These are phyloP conservation scores for Meloidogyne chitwoodi DNA, from an alignment of 1,140 invertebrate species.

Conservation along the genomic window DNA sequence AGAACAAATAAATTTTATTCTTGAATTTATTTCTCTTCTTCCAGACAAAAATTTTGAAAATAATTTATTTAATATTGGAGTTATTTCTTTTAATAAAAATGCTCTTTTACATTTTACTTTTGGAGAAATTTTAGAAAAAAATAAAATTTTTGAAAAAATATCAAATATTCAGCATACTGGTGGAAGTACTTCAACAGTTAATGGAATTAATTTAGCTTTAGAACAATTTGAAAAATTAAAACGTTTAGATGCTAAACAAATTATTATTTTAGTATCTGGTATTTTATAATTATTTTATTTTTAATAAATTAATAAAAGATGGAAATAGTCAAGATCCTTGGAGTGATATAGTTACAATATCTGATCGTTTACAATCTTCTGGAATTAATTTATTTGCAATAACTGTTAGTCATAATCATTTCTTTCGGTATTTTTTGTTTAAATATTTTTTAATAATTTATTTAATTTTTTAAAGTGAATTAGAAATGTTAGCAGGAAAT, in stretches of 20 bases:
- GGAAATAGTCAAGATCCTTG: conserved; percentile 43
- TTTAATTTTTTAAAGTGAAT: conserved; percentile 38
- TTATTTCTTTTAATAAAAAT: conserved; percentile 41
- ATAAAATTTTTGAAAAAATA: conserved; percentile 38
- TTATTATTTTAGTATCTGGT: conserved; percentile 48
- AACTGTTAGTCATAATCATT: conserved; percentile 46
- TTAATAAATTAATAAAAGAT: not conserved
- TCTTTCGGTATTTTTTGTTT: conserved; percentile 34
- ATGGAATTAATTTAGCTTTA: conserved; percentile 41
- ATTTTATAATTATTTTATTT: conserved; percentile 22
- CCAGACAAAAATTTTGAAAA: conserved; percentile 51
- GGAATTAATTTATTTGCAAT: conserved; percentile 42
- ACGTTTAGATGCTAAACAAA: conserved; percentile 34
- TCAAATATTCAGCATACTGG: conserved; percentile 45
- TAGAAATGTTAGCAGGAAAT: conserved; percentile 53
- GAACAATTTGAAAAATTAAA: conserved; percentile 29
- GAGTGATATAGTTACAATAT: conserved; percentile 40
- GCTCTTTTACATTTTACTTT: conserved; percentile 43
- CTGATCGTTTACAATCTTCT: conserved; percentile 26
- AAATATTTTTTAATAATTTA: conserved; percentile 1
- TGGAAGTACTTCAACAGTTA: conserved; percentile 47
- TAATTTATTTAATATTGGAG: conserved; percentile 39
- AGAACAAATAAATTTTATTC: conserved; percentile 47
- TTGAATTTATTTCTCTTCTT: conserved; percentile 45
- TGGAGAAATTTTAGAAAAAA: conserved; percentile 38